Base-by-base conservation (phyloP, 2,888 invertebrate genomes). In the Pseudococcus longispinus region DNA sequence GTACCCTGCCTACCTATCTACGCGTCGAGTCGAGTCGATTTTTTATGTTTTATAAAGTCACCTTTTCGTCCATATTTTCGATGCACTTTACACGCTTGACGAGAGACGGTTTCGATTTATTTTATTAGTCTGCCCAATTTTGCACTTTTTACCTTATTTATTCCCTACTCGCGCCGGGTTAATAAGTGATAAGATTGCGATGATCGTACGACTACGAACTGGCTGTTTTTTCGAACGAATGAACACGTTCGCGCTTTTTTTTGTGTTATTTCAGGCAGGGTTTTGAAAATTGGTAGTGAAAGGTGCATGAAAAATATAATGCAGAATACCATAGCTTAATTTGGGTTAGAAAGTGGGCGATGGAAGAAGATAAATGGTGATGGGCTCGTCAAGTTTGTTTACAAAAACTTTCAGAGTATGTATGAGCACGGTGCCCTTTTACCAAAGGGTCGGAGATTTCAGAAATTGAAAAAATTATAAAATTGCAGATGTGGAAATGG, bases 11-110 rank as follows among this genome's bases (percentile, higher is more conserved):
- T 55, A 60, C n/a, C 51, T 23, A 60, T 23, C 77, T 80, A 80
- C 20, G 42, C 26, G 15, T 70, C 15, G 18, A 29, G 29, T 6
- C 26, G 70, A 70, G 70, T 29, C 70, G 70, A 70, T 70, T 70
- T 70, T 70, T 70, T 70, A 70, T 70, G 70, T 29, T 29, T 70
- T 70, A 29, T 29, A 70, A 70, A 70, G 70, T 13, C 29, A 29
- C 26, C 70, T 29, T 70, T 8, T 18, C 37, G 70, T 70, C 29
- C 70, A 70, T 29, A 70, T 70, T 70, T 70, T 70, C 70, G 29
- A 70, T 18, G 18, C 29, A 20, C 18, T 18, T 70, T 70, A 29
- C 70, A 70, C 29, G 70, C 29, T 70, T 70, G 70, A 70, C 29
- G 29, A 70, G 70, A 70, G 60, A 51, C 15, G n/a, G 26, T 65